Evolutionary conservation across 2,113 vertebrate species (phyloP).

Genomic region (Corythaixoides concolor): DNA sequence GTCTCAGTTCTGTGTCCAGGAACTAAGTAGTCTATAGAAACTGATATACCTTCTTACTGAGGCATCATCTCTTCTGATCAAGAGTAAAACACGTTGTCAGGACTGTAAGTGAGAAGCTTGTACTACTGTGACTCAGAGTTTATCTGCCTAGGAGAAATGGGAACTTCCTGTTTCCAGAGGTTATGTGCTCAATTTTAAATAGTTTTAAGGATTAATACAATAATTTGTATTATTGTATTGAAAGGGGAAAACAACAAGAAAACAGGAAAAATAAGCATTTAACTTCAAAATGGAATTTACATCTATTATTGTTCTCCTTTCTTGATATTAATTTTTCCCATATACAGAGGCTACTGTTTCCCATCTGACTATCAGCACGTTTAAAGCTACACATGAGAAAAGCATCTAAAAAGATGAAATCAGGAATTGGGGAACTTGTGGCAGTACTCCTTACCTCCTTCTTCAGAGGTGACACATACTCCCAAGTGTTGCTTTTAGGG

Average conservation of each 20-base stretch:
- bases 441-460: slow-evolving; percentile 80
- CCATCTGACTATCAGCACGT: background rate
- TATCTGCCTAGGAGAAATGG: background rate
- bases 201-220: background rate
- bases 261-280: background rate
- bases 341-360: background rate
- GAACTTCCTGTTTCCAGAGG: background rate
- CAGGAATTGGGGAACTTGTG: background rate
- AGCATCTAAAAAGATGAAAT: background rate
- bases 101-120: background rate
- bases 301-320: background rate
- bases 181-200: background rate
- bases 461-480: slow-evolving; percentile 86
- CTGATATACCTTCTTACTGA: background rate
- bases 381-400: background rate
- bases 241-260: background rate
- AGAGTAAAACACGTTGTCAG: background rate
- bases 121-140: background rate
- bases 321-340: background rate
- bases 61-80: background rate
- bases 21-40: background rate
- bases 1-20: background rate
- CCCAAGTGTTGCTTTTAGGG: slow-evolving; percentile 90
- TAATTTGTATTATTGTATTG: no score
- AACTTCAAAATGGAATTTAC: background rate